A percentile compares a stretch with the other conserved stretches of the same genome.
Conservation (phyloP, 2,797 vertebrate genomes). For the Margarornis squamiger region DNA sequence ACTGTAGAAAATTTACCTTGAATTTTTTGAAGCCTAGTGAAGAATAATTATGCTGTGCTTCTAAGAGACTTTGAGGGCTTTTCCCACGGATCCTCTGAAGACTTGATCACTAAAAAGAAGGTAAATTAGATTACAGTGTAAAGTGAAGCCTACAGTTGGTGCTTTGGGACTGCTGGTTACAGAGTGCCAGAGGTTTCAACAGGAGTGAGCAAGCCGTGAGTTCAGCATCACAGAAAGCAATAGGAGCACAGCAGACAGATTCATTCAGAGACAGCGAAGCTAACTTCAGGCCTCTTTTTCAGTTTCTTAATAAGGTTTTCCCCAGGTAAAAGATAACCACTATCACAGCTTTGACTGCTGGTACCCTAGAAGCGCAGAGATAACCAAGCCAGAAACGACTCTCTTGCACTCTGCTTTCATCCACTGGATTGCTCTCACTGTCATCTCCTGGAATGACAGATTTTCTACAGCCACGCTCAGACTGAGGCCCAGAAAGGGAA, state of each 20-base stretch:
- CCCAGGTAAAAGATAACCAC: neutral
- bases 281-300: neutral
- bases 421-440: neutral
- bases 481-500: neutral
- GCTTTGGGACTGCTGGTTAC: neutral
- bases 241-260: neutral
- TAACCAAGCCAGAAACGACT: neutral
- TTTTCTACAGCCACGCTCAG: neutral
- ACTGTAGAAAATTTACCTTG: neutral
- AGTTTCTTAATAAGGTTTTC: neutral
- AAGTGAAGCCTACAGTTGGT: neutral
- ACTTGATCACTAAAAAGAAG: neutral
- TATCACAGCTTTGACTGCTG: neutral
- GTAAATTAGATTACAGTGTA: conserved; percentile 1
- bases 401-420: neutral
- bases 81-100: neutral
- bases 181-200: neutral
- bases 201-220: neutral
- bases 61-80: neutral
- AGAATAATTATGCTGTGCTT: neutral
- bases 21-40: neutral
- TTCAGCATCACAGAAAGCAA: neutral
- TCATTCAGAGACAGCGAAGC: neutral
- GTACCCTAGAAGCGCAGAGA: neutral
- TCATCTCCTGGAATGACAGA: neutral